Evolutionary conservation across 2,113 vertebrate species (phyloP).

Genomic region (Larimichthys polyactis): DNA sequence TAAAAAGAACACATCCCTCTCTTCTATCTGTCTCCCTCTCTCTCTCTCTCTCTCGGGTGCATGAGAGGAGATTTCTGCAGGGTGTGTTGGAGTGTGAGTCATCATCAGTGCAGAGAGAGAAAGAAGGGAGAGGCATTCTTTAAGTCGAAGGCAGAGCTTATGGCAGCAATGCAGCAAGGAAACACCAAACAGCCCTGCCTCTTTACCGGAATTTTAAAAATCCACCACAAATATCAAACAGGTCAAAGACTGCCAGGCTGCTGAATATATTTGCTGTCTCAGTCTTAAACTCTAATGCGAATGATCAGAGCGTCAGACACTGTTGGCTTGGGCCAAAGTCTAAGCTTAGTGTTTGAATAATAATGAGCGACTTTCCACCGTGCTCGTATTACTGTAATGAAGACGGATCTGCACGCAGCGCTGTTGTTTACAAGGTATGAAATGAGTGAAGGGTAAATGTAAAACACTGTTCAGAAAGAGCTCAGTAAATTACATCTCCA

Average conservation of each 20-base stretch:
- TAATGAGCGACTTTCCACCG: conserved; percentile 53
- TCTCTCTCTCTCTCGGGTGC: conserved; percentile 59
- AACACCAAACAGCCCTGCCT: conserved; percentile 34
- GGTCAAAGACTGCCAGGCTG: conserved; percentile 27
- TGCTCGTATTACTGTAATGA: conserved; percentile 58
- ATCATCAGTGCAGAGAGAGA: conserved; percentile 79
- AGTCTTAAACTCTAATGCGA: conserved; percentile 35
- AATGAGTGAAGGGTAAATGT: not conserved
- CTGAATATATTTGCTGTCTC: not conserved
- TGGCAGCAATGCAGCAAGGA: conserved; percentile 75
- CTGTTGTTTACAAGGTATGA: conserved; percentile 5
- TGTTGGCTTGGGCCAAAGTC: conserved; percentile 2
- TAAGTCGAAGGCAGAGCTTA: conserved; percentile 71
- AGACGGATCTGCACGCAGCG: not conserved
- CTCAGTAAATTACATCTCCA: not conserved
- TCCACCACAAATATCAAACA: conserved; percentile 33
- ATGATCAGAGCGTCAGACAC: conserved; percentile 30
- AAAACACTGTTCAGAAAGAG: not conserved
- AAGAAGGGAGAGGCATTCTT: conserved; percentile 73
- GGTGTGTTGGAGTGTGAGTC: conserved; percentile 84
- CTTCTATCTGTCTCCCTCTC: conserved; percentile 33
- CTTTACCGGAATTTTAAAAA: conserved; percentile 31
- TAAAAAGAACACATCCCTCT: conserved; percentile 40
- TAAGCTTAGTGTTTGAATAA: conserved; percentile 50
- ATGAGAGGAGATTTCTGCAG: conserved; percentile 79